Percentiles rank a stretch among this genome's conserved stretches.
These are phyloP conservation scores for Patella ulyssiponensis DNA, from an alignment of 2,888 invertebrate species.

Conservation along the genomic window DNA sequence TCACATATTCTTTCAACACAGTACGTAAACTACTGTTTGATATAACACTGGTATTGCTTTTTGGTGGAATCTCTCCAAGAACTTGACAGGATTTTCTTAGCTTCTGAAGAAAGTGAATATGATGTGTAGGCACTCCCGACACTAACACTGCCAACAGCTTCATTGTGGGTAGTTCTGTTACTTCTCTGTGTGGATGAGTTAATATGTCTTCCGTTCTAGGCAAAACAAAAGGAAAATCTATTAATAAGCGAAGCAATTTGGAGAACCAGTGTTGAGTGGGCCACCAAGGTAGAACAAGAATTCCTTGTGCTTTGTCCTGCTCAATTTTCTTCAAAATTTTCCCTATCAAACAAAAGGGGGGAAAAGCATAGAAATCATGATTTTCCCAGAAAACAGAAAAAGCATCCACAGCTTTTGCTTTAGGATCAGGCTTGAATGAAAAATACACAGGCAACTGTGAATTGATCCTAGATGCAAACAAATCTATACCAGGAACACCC, in stretches of 20 bases:
- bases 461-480: conserved; percentile 37
- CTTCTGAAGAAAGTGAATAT: background rate
- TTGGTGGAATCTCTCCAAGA: background rate
- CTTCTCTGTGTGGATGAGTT: conserved; percentile 1
- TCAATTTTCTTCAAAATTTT: conserved; percentile 26
- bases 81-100: conserved; percentile 1
- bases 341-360: conserved; percentile 24
- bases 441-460: conserved; percentile 22
- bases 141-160: background rate
- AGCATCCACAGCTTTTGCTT: conserved; percentile 24
- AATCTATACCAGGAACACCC: conserved; percentile 21
- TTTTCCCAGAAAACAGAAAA: conserved; percentile 27
- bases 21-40: background rate
- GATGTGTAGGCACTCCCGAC: conserved; percentile 1
- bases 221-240: background rate
- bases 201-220: background rate
- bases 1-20: background rate
- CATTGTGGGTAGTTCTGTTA: background rate
- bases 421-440: conserved; percentile 31
- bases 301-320: conserved; percentile 17
- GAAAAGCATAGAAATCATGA: conserved; percentile 28
- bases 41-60: conserved; percentile 3
- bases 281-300: conserved; percentile 31
- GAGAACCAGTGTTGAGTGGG: conserved; percentile 30
- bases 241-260: conserved; percentile 23